Conservation (phyloP, 2,888 invertebrate genomes). For the Aspidiotus destructor region DNA sequence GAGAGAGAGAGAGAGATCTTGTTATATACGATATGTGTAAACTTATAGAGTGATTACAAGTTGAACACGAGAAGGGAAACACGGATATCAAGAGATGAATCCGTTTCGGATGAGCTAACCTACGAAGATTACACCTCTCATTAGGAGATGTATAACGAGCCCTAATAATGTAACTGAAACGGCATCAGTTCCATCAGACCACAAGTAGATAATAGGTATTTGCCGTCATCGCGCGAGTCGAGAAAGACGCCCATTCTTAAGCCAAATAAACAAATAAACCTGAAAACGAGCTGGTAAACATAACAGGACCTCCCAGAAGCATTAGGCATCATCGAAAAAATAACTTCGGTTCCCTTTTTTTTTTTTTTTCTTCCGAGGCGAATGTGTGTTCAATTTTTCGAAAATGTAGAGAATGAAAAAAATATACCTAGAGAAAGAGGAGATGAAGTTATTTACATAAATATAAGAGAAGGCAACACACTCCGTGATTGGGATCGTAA, state of each 20-base stretch:
- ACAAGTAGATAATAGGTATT: slow-evolving; percentile 33
- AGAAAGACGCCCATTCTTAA: slow-evolving; percentile 30
- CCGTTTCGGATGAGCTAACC: slow-evolving; percentile 32
- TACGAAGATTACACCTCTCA: slow-evolving; percentile 33
- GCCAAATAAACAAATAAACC: slow-evolving; percentile 31
- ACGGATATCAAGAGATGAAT: slow-evolving; percentile 6
- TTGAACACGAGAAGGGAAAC: background rate
- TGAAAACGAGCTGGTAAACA: slow-evolving; percentile 26
- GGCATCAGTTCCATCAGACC: slow-evolving; percentile 32
- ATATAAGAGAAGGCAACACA: slow-evolving; percentile 10
- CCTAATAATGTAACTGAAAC: slow-evolving; percentile 30
- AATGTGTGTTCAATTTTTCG: slow-evolving; percentile 7
- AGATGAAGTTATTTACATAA: slow-evolving; percentile 25
- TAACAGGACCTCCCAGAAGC: slow-evolving; percentile 32
- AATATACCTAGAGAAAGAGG: background rate
- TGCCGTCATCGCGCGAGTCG: slow-evolving; percentile 29
- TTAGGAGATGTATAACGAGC: slow-evolving; percentile 30
- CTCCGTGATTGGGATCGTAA: slow-evolving; percentile 13
- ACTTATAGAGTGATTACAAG: slow-evolving; percentile 28
- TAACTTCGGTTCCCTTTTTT: slow-evolving; percentile 24
- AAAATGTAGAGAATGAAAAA: too few species aligned
- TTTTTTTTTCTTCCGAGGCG: background rate
- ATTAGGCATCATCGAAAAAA: slow-evolving; percentile 18
- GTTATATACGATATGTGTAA: too few species aligned
- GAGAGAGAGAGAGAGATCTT: too few species aligned